Evolutionary conservation across 2,888 invertebrate species (phyloP), one percentile per base, ranked within the genome.

Genomic region (Ypsolopha scabrella): DNA sequence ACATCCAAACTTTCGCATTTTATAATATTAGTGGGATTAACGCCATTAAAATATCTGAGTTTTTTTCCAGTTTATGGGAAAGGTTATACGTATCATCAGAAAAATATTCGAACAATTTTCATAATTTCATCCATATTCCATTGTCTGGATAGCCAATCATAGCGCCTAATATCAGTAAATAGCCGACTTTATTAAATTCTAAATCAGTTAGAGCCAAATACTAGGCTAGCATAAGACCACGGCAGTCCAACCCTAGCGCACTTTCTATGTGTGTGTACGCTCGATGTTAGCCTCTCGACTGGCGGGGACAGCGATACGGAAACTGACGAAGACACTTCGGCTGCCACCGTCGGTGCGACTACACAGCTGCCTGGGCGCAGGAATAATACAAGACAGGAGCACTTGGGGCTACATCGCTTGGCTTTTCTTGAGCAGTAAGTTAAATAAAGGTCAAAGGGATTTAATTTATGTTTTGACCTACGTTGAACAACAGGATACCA

Each of bases 281-380:
- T 50, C 52, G 53, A 51, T 49, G 55, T 37, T 52, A 51, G 48
- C 13, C 14, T 24, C 10, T 14, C 48, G 14, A 34, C 37, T 8
- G 38, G 9, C 38, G 38, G 91, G 74, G 92, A 91, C 74, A 90
- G 83, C 69, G 90, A 93, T 87, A 92, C 92, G 74, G 93, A 93
- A 79, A 92, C 92, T 57, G 93, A 93, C 79, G 92, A 92, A 62
- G 91, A 91, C 65, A 79, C 88, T 41, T 78, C 87, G 44, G 77
- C 80, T 47, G 78, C 79, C 7, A 70, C 78, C 0, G 75, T 66
- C 24, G 75, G 83, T 3, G 24, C 24, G 53, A 60, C 67, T 45
- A 60, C 67, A 38, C 65, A 67, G 54, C 66, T 78, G 62, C 68
- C 78, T 52, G 68, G 82, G 0, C 54, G 80, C 13, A 54, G 73